phyloP scores from a whole-genome alignment of 2,888 invertebrate genomes.

The Amphipoea lucens region DNA sequence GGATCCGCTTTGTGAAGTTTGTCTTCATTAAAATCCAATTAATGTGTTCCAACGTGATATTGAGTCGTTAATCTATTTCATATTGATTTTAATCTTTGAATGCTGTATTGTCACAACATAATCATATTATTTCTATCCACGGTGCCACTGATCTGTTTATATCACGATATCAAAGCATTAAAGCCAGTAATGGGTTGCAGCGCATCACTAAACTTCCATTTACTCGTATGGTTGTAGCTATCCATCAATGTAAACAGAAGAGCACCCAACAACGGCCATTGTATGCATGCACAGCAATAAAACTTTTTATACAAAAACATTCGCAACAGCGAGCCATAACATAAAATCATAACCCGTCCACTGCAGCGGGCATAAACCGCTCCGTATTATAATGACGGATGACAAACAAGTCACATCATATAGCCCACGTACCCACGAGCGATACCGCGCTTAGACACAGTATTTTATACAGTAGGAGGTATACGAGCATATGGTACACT shows the following conservation, averaged over 20 bases:
- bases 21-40: neutral
- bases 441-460: conserved; percentile 76
- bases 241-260: conserved; percentile 41
- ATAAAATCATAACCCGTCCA: conserved; percentile 56
- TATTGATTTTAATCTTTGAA: neutral
- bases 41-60: neutral
- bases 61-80: neutral
- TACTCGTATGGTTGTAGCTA: conserved; percentile 15
- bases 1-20: neutral
- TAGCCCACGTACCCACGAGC: conserved; percentile 44
- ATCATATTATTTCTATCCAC: neutral
- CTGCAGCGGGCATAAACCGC: conserved; percentile 45
- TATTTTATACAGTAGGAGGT: conserved; percentile 72
- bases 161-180: conserved; percentile 25
- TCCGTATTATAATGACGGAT: conserved; percentile 59
- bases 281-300: conserved; percentile 49
- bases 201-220: conserved; percentile 22
- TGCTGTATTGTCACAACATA: neutral
- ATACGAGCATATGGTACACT: conserved; percentile 83
- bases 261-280: conserved; percentile 43
- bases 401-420: conserved; percentile 57
- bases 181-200: conserved; percentile 29
- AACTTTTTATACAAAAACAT: conserved; percentile 59
- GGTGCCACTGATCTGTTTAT: conserved; percentile 6
- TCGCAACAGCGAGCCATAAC: conserved; percentile 52